Conservation (phyloP, 1,140 invertebrate genomes). For the Atta texana region DNA sequence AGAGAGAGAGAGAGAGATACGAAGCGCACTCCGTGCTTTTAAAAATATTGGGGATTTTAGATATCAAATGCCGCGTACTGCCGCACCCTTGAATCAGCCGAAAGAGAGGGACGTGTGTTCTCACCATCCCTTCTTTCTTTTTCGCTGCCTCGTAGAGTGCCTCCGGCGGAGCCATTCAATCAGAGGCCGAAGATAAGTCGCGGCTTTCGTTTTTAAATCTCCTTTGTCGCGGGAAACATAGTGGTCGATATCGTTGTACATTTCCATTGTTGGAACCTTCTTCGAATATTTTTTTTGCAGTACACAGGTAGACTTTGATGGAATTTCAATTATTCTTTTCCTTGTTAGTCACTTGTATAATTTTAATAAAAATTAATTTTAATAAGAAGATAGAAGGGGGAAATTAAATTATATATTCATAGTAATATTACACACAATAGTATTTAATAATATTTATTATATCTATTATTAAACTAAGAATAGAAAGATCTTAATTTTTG, state of each 20-base stretch:
- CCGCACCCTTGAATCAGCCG: conserved; percentile 80
- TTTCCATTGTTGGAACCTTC: conserved; percentile 25
- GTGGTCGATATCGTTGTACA: conserved; percentile 72
- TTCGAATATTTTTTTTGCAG: not conserved
- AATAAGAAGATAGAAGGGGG: not conserved
- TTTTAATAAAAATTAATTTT: not conserved
- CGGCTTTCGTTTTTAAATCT: conserved; percentile 79
- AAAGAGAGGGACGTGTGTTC: conserved; percentile 72
- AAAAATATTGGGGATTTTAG: conserved; percentile 87
- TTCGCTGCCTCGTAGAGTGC: conserved; percentile 71
- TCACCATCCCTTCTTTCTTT: conserved; percentile 36
- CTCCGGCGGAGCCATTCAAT: conserved; percentile 85
- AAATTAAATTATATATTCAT: not conserved
- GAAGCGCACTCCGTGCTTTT: conserved; percentile 80
- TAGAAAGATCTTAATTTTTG: not conserved
- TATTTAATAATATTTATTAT: conserved; percentile 2
- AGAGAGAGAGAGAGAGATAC: not conserved
- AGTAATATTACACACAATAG: not conserved
- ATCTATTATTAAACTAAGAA: conserved; percentile 5
- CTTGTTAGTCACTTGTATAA: not conserved
- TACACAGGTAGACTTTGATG: not conserved
- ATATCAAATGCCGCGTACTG: conserved; percentile 81
- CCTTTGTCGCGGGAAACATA: conserved; percentile 47
- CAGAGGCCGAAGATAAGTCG: conserved; percentile 81
- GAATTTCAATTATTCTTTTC: not conserved